phyloP scores from a whole-genome alignment of 1,140 invertebrate species.

The Bombyx mandarina region DNA sequence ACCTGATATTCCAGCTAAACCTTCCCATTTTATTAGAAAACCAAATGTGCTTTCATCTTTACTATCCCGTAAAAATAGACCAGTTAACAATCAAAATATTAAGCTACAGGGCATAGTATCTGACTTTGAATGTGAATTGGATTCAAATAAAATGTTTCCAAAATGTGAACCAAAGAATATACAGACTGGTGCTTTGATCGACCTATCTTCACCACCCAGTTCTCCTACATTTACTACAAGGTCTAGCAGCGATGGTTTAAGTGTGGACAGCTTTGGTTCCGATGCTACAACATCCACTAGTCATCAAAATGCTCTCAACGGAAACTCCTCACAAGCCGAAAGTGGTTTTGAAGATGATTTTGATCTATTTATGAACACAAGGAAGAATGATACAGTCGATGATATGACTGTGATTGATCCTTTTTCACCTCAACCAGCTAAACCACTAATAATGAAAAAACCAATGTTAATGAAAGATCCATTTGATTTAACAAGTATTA shows the following conservation, averaged over 20 bases:
- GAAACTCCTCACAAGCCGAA: constrained; percentile 80
- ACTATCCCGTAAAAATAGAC: constrained; percentile 56
- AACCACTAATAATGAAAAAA: constrained; percentile 41
- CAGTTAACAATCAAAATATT: constrained; percentile 26
- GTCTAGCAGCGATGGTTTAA: constrained; percentile 80
- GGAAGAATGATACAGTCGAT: constrained; percentile 66
- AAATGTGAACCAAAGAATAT: constrained; percentile 61
- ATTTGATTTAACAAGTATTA: constrained; percentile 58
- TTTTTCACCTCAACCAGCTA: constrained; percentile 55
- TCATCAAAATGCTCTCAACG: constrained; percentile 67
- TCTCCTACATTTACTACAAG: constrained; percentile 81
- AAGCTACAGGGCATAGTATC: constrained; percentile 28
- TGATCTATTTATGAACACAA: constrained; percentile 72
- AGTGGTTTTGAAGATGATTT: constrained; percentile 85
- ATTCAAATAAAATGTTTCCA: constrained; percentile 50
- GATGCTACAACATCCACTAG: constrained; percentile 76
- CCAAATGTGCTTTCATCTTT: constrained; percentile 65
- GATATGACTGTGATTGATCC: constrained; percentile 57
- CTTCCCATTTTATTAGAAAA: constrained; percentile 63
- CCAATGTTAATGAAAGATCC: constrained; percentile 34
- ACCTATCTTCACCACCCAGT: constrained; percentile 77
- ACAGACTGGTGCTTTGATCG: constrained; percentile 70
- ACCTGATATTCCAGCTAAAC: constrained; percentile 51
- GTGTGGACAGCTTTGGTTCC: constrained; percentile 81
- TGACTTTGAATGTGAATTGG: constrained; percentile 60